Evolutionary conservation across 2,797 vertebrate genomes (phyloP), one percentile per base, ranked within the genome.

Genomic region (Pagetopsis macropterus): DNA sequence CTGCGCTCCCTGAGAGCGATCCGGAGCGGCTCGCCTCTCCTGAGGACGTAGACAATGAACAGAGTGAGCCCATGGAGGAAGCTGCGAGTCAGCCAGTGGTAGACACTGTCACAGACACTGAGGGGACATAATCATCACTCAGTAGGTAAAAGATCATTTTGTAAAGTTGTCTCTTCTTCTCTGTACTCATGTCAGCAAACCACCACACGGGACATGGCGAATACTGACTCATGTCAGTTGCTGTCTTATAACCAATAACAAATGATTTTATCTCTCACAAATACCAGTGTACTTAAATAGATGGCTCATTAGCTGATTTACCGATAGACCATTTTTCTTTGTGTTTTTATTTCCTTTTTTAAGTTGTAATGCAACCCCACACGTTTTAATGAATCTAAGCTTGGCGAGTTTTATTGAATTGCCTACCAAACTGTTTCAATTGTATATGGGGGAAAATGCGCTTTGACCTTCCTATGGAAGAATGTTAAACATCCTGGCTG

Each of bases 121-220:
- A 99, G 96, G 97, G 97, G 96, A 98, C 98, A 99, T 99, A 99
- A 99, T 97, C 97, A 97, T 98, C 98, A 96, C 96, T 98, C 97
- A 99, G 97, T 99, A 99, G 98, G 98, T 99, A 99, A 98, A 96
- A 98, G 97, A 98, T 97, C 96, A 97, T 99, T 99, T 99, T 98
- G 97, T 99, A 98, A 97, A 99, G 97, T 98, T 98, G 97, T 93
- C 96, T 93, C 90, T 94, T 93, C 92, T 98, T 98, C 96, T 98
- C 96, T 99, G 97, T 98, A 96, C 95, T 97, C 91, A 96, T 97
- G 94, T 96, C 95, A 95, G 95, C 96, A 96, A 93, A 85, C 79
- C 84, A 89, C 91, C 88, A 92, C 96, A 96, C 95, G 94, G 97
- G 97, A 98, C 96, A 95, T 85, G 95, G 85, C 92, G 94, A 92